Evolutionary conservation across 92 coral and sea anemone species (phyloP).

Genomic region (Pocillopora grandis): DNA sequence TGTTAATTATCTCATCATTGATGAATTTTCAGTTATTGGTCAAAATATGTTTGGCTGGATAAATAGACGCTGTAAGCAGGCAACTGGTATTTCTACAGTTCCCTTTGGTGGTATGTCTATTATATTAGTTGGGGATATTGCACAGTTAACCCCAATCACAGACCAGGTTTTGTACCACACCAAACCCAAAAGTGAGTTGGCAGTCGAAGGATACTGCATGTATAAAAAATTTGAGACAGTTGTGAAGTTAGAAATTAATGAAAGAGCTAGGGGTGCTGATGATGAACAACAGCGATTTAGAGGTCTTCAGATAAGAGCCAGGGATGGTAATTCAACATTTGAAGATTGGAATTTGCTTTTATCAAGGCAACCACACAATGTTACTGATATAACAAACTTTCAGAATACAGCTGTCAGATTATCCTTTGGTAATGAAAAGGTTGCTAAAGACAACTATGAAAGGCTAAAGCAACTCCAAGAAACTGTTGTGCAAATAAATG

Average conservation of each 20-base stretch:
- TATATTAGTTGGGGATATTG: constrained; percentile 65
- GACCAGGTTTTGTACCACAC: constrained; percentile 59
- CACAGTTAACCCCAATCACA: constrained; percentile 59
- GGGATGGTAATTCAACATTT: constrained; percentile 58
- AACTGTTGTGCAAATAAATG: constrained; percentile 37
- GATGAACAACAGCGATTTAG: constrained; percentile 30
- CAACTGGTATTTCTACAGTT: constrained; percentile 45
- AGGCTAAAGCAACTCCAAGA: constrained; percentile 24
- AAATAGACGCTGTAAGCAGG: constrained; percentile 53
- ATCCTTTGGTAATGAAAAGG: constrained; percentile 51
- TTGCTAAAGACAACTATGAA: constrained; percentile 46
- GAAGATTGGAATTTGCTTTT: constrained; percentile 62
- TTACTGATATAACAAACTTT: not conserved
- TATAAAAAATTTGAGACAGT: constrained; percentile 51
- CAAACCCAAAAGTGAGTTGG: constrained; percentile 47
- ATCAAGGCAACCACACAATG: constrained; percentile 41
- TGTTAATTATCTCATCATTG: constrained; percentile 53
- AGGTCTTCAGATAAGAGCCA: constrained; percentile 37
- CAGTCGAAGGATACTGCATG: constrained; percentile 54
- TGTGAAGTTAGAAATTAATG: constrained; percentile 38
- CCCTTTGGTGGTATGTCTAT: constrained; percentile 74
- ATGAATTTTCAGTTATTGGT: constrained; percentile 59
- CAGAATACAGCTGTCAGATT: constrained; percentile 32
- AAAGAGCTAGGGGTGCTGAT: constrained; percentile 41
- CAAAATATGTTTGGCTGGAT: constrained; percentile 66